phyloP scores from a whole-genome alignment of 2,888 invertebrate genomes.

The Selenia dentaria region DNA sequence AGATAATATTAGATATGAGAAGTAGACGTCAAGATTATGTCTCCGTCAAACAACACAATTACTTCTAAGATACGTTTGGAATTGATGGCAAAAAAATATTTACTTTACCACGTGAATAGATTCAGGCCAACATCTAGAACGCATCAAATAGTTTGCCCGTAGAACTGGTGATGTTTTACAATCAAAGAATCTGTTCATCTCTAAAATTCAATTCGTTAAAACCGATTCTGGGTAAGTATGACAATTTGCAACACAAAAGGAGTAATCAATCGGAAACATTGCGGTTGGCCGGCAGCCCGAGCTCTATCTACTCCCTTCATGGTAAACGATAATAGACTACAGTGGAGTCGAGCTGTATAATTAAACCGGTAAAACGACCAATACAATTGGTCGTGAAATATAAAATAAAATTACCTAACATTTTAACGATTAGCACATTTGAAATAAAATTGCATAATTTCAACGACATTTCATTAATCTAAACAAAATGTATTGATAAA shows the following conservation, averaged over 20 bases:
- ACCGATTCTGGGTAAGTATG: neutral
- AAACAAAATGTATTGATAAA: too few relatives aligned
- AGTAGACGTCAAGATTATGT: conserved; percentile 13
- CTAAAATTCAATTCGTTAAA: too few relatives aligned
- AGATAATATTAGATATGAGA: conserved; percentile 15
- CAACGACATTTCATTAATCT: too few relatives aligned
- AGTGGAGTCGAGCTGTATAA: neutral
- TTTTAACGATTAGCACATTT: too few relatives aligned
- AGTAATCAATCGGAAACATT: conserved; percentile 30
- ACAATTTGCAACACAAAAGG: conserved; percentile 4
- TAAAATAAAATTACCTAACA: neutral
- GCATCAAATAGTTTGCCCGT: too few relatives aligned
- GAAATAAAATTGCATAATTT: too few relatives aligned
- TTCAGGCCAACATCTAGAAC: too few relatives aligned
- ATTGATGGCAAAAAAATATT: too few relatives aligned
- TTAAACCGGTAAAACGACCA: neutral
- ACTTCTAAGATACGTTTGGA: conserved; percentile 5
- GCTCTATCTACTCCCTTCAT: neutral
- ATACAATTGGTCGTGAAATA: neutral
- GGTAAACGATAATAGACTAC: neutral
- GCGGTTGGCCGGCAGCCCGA: conserved; percentile 13
- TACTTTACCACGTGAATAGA: too few relatives aligned
- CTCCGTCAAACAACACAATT: conserved; percentile 6
- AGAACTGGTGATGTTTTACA: too few relatives aligned
- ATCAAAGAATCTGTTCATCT: too few relatives aligned